phyloP scores from a whole-genome alignment of 1,140 invertebrate genomes.

The Drosophila rhopaloa region DNA sequence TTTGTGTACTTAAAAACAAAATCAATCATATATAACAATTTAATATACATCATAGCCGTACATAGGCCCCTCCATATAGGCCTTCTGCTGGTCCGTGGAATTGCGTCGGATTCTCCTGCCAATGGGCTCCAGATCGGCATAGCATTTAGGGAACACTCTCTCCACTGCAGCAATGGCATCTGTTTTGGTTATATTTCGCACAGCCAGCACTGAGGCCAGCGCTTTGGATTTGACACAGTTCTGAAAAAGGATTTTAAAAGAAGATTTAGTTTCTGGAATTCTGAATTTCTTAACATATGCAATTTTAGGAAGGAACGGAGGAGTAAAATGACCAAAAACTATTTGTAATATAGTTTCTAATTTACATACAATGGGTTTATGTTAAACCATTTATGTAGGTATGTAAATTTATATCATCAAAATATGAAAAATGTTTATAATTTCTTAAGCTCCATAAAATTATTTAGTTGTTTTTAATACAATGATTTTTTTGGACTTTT shows the following conservation, averaged over 20 bases:
- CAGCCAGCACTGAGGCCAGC: constrained; percentile 91
- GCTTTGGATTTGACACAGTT: constrained; percentile 97
- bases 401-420: no score
- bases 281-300: no score
- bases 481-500: no score
- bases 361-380: no score
- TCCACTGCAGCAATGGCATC: constrained; percentile 92
- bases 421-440: no score
- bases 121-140: constrained; percentile 96
- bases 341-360: no score
- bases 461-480: no score
- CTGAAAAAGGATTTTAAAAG: constrained; percentile 82
- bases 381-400: no score
- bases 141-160: constrained; percentile 96
- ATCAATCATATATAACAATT: constrained; percentile 10
- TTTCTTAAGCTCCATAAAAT: no score
- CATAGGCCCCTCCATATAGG: constrained; percentile 90
- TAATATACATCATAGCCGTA: constrained; percentile 91
- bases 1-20: constrained; percentile 31
- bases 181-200: constrained; percentile 89
- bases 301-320: no score
- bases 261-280: background rate
- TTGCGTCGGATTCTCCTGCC: constrained; percentile 92
- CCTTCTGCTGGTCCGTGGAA: constrained; percentile 90
- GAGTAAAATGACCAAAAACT: no score